phyloP scores from a whole-genome alignment of 2,888 invertebrate genomes.

The Acrobasis repandana region DNA sequence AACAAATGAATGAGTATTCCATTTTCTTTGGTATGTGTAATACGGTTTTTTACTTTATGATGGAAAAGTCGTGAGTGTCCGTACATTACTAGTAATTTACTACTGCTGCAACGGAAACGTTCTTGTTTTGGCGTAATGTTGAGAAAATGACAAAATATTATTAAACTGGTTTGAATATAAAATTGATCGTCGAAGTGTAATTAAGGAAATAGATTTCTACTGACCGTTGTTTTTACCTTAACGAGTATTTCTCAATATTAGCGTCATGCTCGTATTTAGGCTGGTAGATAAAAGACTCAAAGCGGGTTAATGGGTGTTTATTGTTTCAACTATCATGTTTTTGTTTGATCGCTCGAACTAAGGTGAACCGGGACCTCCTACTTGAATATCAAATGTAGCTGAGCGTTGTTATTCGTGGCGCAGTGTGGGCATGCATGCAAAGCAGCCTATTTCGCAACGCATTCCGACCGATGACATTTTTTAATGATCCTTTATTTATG shows the following conservation, averaged over 20 bases:
- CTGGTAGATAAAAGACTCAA: slow-evolving; percentile 21
- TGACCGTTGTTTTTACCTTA: slow-evolving; percentile 19
- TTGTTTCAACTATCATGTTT: slow-evolving; percentile 38
- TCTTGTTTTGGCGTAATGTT: neutral
- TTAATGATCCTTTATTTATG: slow-evolving; percentile 35
- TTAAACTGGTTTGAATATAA: slow-evolving; percentile 3
- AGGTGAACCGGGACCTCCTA: slow-evolving; percentile 60
- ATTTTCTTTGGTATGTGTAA: slow-evolving; percentile 1
- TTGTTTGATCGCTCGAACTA: slow-evolving; percentile 44
- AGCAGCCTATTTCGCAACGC: slow-evolving; percentile 61
- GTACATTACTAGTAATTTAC: neutral
- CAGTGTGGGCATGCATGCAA: slow-evolving; percentile 58
- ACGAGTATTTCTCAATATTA: slow-evolving; percentile 25
- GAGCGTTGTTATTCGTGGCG: slow-evolving; percentile 49
- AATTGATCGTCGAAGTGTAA: neutral
- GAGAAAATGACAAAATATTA: neutral
- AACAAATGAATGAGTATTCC: slow-evolving; percentile 1
- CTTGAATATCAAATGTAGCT: slow-evolving; percentile 60
- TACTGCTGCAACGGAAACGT: neutral
- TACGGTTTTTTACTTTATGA: neutral
- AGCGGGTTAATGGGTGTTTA: slow-evolving; percentile 34
- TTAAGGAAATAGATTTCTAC: slow-evolving; percentile 18
- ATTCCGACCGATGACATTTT: slow-evolving; percentile 51
- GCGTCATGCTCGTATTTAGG: slow-evolving; percentile 13
- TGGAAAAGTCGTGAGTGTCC: neutral